phyloP scores from a whole-genome alignment of 2,888 invertebrate species.

The Linnaemya vulpina region DNA sequence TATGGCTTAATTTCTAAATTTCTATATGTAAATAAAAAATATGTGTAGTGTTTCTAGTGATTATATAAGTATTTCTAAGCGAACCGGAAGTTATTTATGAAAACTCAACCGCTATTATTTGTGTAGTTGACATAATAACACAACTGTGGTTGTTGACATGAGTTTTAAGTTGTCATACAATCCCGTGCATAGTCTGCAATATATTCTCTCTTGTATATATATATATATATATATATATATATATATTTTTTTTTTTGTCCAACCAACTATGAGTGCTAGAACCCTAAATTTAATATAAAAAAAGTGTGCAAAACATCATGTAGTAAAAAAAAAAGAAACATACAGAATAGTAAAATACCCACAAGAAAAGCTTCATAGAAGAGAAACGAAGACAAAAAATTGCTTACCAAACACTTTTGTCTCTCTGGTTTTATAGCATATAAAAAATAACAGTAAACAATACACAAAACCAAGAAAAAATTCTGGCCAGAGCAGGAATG shows the following conservation, averaged over 20 bases:
- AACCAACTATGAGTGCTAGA: neutral
- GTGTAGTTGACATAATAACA: slow-evolving; percentile 66
- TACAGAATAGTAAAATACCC: slow-evolving; percentile 1
- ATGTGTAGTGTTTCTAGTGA: neutral
- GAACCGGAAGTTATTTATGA: slow-evolving; percentile 60
- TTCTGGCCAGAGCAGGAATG: neutral
- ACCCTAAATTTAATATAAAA: slow-evolving; percentile 47
- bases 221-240: too few relatives aligned
- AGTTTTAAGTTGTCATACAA: slow-evolving; percentile 50
- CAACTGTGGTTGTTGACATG: slow-evolving; percentile 62
- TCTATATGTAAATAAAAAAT: too few relatives aligned
- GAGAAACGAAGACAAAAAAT: slow-evolving; percentile 32
- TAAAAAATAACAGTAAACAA: slow-evolving; percentile 7
- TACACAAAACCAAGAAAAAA: slow-evolving; percentile 12
- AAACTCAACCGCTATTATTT: slow-evolving; percentile 53
- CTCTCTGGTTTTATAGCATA: neutral
- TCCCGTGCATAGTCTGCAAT: neutral
- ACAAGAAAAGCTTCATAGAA: slow-evolving; percentile 23
- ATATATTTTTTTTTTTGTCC: neutral
- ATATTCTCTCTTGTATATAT: too few relatives aligned
- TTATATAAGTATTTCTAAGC: neutral
- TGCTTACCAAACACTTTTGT: slow-evolving; percentile 53
- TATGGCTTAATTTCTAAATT: too few relatives aligned
- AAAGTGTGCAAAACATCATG: slow-evolving; percentile 65
- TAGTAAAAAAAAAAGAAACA: slow-evolving; percentile 46